Evolutionary conservation across 2,888 invertebrate genomes (phyloP).

Genomic region (Amiota mariae): DNA sequence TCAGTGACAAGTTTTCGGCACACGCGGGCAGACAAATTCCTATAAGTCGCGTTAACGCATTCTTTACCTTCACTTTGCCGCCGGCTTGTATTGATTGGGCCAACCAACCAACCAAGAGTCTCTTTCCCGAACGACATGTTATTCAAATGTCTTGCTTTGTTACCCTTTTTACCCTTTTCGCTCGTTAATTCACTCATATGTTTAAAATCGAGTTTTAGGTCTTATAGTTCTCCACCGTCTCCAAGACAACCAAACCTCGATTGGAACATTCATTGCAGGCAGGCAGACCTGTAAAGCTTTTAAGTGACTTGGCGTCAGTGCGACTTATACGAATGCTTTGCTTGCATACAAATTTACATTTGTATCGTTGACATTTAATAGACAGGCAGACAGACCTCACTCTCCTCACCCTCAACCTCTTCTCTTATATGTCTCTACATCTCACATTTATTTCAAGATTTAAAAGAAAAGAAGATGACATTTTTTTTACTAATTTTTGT

Average conservation of each 20-base stretch:
- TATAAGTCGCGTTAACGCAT: constrained; percentile 38
- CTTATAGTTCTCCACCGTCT: too few relatives aligned
- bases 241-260: too few relatives aligned
- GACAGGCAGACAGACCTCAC: constrained; percentile 12
- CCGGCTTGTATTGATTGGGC: too few relatives aligned
- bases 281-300: constrained; percentile 57
- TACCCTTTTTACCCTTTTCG: constrained; percentile 11
- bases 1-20: constrained; percentile 70
- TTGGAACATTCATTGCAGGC: not conserved
- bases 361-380: constrained; percentile 58
- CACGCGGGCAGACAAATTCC: constrained; percentile 69
- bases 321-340: constrained; percentile 55
- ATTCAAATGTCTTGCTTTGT: constrained; percentile 26
- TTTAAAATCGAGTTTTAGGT: too few relatives aligned
- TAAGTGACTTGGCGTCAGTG: constrained; percentile 69
- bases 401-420: not conserved
- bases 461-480: not conserved
- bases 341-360: constrained; percentile 54
- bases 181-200: constrained; percentile 5
- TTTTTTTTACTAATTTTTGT: constrained; percentile 51
- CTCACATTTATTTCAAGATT: too few relatives aligned
- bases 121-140: constrained; percentile 9
- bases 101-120: too few relatives aligned
- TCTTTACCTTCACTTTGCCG: constrained; percentile 39
- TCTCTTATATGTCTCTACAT: not conserved